These are phyloP conservation scores for Orthonyx spaldingii DNA, from an alignment of 2,113 vertebrate species.

Conservation along the genomic window DNA sequence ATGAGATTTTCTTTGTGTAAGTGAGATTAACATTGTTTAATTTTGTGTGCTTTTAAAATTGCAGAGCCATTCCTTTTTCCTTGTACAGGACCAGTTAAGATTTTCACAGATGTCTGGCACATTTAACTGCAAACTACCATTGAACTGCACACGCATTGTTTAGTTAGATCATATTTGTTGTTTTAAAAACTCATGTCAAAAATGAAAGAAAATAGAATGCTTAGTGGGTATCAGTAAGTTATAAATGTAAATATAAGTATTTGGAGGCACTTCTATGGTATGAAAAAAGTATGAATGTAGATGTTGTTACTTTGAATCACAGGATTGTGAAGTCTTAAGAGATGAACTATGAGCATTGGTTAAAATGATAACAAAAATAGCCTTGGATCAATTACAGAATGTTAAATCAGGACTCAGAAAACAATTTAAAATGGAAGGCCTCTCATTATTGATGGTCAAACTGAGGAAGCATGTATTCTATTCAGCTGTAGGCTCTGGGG, in stretches of 20 bases:
- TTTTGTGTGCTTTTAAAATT: background rate
- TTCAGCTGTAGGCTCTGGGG: background rate
- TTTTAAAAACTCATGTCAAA: conserved; percentile 7
- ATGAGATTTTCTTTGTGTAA: background rate
- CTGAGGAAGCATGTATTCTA: background rate
- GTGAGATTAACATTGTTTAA: background rate
- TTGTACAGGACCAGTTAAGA: background rate
- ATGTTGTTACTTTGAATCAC: background rate
- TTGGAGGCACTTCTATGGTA: background rate
- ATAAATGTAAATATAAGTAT: background rate
- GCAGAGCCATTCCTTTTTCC: background rate
- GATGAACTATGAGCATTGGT: background rate
- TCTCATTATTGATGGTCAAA: background rate
- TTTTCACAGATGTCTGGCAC: background rate
- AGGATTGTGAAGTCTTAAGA: background rate
- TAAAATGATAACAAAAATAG: background rate
- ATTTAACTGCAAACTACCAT: background rate
- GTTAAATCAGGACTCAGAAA: background rate
- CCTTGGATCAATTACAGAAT: background rate
- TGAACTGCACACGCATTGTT: background rate
- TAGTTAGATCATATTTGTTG: background rate
- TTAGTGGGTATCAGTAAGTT: background rate
- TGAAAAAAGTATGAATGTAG: background rate
- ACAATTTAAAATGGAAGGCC: background rate
- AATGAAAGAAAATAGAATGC: background rate